A percentile compares a stretch with the other conserved stretches of the same genome.
Evolutionary conservation across 2,797 vertebrate species (phyloP).

Genomic region (Macrochelys suwanniensis): DNA sequence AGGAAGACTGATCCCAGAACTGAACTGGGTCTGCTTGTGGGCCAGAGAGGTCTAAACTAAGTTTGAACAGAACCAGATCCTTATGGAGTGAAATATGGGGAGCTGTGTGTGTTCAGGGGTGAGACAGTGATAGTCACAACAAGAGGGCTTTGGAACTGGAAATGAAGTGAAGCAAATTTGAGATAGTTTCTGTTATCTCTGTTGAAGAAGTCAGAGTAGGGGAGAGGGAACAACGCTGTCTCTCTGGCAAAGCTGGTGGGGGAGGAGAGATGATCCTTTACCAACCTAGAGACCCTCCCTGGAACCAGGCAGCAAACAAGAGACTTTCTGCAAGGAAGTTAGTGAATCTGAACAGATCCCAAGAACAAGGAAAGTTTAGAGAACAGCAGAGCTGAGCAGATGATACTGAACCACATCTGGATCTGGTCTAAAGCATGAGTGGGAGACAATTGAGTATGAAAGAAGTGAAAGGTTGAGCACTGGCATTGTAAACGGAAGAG

Average conservation of each 20-base stretch:
- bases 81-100: not conserved
- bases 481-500: not conserved
- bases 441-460: not conserved
- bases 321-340: not conserved
- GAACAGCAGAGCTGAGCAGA: not conserved
- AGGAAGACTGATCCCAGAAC: not conserved
- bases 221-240: not conserved
- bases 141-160: not conserved
- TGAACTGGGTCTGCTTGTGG: not conserved
- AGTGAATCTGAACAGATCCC: not conserved
- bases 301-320: not conserved
- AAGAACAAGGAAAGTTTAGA: not conserved
- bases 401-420: not conserved
- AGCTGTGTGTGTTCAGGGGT: not conserved
- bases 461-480: not conserved
- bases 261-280: not conserved
- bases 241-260: not conserved
- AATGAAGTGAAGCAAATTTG: not conserved
- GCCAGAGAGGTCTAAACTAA: not conserved
- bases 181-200: not conserved
- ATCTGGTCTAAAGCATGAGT: not conserved
- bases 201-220: not conserved
- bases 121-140: not conserved
- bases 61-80: not conserved
- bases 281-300: not conserved